These are phyloP conservation scores for Myripristis jacobus DNA, from an alignment of 2,797 vertebrate species.

Conservation along the genomic window DNA sequence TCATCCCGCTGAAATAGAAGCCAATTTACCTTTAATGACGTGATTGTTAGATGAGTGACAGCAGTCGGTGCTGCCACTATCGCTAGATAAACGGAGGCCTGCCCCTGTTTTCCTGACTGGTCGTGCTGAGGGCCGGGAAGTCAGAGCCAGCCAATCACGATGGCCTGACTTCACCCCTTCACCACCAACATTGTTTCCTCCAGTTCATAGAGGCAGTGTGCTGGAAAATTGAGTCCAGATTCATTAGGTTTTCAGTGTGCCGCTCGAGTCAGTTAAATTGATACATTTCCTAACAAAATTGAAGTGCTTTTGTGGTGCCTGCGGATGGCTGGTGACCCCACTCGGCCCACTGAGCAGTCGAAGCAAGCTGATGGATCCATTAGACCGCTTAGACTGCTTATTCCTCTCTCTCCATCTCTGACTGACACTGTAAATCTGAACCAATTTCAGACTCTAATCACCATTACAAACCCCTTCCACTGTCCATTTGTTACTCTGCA, in stretches of 20 bases:
- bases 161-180: constrained; percentile 90
- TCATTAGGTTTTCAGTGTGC: constrained; percentile 99
- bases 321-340: constrained; percentile 99
- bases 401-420: constrained; percentile 93
- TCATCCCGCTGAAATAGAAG: constrained; percentile 99
- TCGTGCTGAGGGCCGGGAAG: constrained; percentile 82
- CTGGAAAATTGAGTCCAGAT: constrained; percentile 99
- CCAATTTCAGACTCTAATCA: constrained; percentile 99
- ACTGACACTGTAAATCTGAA: constrained; percentile 99
- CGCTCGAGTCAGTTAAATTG: constrained; percentile 99
- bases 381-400: constrained; percentile 97
- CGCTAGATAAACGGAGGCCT: constrained; percentile 90
- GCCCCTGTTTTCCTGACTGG: constrained; percentile 87
- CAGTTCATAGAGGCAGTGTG: constrained; percentile 98
- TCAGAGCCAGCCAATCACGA: constrained; percentile 87
- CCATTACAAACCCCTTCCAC: constrained; percentile 99
- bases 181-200: constrained; percentile 98
- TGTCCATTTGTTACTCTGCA: constrained; percentile 96
- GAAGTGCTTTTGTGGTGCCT: constrained; percentile 99
- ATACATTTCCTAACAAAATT: constrained; percentile 99
- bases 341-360: constrained; percentile 99
- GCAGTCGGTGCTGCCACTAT: constrained; percentile 86
- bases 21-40: constrained; percentile 99
- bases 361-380: constrained; percentile 99
- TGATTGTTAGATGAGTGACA: constrained; percentile 99